Conservation (phyloP, 2,888 invertebrate species). For the Girardia tigrina region DNA sequence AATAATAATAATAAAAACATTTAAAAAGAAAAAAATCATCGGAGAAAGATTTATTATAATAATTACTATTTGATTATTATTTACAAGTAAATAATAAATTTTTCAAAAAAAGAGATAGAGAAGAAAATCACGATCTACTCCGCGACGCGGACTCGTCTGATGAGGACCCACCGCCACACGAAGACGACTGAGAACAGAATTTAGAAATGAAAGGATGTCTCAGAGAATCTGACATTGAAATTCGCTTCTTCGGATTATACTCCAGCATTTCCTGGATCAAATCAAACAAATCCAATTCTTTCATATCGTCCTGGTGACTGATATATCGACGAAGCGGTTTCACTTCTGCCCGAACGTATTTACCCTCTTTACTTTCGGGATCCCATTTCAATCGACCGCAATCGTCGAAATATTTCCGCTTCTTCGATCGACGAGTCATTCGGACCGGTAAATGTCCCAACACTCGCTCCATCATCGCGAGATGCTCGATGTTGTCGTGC, state of each 20-base stretch:
- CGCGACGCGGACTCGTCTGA: background rate
- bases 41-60: too few species aligned
- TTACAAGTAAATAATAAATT: too few species aligned
- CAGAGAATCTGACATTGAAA: constrained; percentile 72
- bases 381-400: constrained; percentile 90
- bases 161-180: too few species aligned
- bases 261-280: constrained; percentile 86
- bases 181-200: constrained; percentile 38
- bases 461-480: constrained; percentile 40
- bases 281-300: constrained; percentile 84
- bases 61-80: too few species aligned
- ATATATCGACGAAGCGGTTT: constrained; percentile 61
- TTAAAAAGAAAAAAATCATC: too few species aligned
- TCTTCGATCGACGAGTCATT: constrained; percentile 40
- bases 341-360: constrained; percentile 93
- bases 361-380: constrained; percentile 77
- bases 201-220: constrained; percentile 71
- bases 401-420: constrained; percentile 56
- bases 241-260: constrained; percentile 79
- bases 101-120: too few species aligned
- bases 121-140: constrained; percentile 10
- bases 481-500: constrained; percentile 39
- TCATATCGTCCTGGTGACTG: constrained; percentile 52
- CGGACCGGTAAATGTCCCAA: constrained; percentile 38
- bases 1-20: too few species aligned